Evolutionary conservation across 2,797 vertebrate species (phyloP).

Genomic region (Corythornis leucogaster): DNA sequence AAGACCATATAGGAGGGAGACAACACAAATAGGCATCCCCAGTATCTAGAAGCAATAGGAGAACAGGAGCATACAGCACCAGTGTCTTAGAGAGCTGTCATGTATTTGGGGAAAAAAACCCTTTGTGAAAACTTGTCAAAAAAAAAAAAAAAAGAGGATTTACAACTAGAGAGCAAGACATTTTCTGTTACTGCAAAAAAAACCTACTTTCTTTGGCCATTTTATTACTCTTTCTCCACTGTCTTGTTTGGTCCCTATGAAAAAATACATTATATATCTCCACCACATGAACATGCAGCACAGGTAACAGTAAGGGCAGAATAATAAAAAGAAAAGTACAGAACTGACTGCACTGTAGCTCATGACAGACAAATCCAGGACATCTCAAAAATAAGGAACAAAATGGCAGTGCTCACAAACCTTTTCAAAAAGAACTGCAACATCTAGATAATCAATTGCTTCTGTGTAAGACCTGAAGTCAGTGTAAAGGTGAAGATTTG

Average conservation of each 20-base stretch:
- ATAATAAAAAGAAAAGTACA: slow-evolving; percentile 18
- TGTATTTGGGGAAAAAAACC: background rate
- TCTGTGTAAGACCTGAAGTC: background rate
- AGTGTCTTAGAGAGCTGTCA: background rate
- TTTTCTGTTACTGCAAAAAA: slow-evolving; percentile 11
- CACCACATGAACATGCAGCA: background rate
- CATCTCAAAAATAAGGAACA: slow-evolving; percentile 3
- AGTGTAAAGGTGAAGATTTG: background rate
- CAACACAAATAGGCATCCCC: background rate
- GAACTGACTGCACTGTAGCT: background rate
- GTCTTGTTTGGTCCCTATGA: background rate
- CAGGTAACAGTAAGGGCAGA: background rate
- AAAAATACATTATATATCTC: background rate
- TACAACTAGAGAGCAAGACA: background rate
- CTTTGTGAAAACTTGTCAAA: background rate
- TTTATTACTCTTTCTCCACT: background rate
- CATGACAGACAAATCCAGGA: slow-evolving; percentile 17
- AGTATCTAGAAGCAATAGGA: background rate
- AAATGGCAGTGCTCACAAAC: background rate
- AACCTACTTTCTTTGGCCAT: background rate
- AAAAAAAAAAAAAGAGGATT: background rate
- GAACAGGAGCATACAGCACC: background rate
- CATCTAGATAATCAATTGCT: background rate
- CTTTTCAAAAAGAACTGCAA: background rate
- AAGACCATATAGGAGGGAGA: slow-evolving; percentile 44